Evolutionary conservation across 2,113 vertebrate genomes (phyloP).

Genomic region (Chauna torquata): DNA sequence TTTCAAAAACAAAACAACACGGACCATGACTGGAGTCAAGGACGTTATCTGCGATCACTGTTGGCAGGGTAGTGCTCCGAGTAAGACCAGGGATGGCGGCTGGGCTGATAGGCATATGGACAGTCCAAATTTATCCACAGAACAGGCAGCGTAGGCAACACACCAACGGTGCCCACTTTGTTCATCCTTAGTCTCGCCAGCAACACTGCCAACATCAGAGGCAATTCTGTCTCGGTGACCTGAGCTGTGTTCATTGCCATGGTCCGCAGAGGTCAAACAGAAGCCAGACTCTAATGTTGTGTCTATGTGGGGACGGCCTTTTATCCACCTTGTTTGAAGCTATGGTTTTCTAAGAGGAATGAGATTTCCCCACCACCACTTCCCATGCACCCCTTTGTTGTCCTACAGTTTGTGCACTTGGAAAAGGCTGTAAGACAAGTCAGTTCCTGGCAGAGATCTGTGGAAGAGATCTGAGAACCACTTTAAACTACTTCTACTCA

Average conservation of each 20-base stretch:
- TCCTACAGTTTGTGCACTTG: background rate
- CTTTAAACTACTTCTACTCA: background rate
- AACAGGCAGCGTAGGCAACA: background rate
- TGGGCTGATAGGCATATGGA: too few relatives aligned
- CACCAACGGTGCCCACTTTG: background rate
- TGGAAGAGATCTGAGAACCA: background rate
- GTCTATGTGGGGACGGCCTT: background rate
- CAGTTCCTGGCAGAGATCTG: background rate
- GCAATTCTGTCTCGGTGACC: background rate
- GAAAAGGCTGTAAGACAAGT: background rate
- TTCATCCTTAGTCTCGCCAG: background rate
- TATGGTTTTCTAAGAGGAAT: background rate
- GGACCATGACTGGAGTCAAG: background rate
- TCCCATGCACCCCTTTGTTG: background rate
- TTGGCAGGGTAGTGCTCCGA: background rate
- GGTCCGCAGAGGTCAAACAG: too few relatives aligned
- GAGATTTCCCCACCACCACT: background rate
- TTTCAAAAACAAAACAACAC: background rate
- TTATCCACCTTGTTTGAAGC: background rate
- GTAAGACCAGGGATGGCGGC: background rate
- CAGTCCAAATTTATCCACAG: background rate
- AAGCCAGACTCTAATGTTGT: background rate
- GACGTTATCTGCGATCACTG: background rate
- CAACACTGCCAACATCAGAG: background rate
- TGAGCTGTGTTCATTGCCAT: background rate